Percentiles rank a stretch among this genome's conserved stretches.
Evolutionary conservation across 2,113 vertebrate genomes (phyloP).

Genomic region (Pogona vitticeps): DNA sequence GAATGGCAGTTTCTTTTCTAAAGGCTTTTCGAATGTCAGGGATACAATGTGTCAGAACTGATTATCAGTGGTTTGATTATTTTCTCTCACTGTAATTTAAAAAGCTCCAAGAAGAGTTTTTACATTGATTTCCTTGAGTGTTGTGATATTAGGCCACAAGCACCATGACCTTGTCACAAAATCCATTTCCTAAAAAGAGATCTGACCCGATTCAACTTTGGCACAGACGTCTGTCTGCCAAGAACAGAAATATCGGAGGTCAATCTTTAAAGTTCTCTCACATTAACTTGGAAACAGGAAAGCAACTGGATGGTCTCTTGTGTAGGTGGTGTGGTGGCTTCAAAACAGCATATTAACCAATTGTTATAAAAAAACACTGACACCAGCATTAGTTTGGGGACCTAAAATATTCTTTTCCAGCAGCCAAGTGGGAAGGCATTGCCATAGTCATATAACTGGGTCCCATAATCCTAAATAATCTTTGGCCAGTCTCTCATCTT

Average conservation of each 20-base stretch:
- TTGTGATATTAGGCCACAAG: conserved; percentile 21
- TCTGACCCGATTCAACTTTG: background rate
- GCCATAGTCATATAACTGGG: background rate
- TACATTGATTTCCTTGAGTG: conserved; percentile 28
- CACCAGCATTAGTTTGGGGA: rapidly evolving
- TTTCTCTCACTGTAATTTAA: background rate
- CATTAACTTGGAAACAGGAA: too few species aligned
- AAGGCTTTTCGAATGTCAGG: background rate
- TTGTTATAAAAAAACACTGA: background rate
- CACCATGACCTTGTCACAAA: background rate
- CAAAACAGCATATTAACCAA: background rate
- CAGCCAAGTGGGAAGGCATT: background rate
- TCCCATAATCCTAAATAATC: background rate
- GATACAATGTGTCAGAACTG: rapidly evolving
- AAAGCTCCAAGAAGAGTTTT: conserved; percentile 27
- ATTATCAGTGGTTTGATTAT: conserved; percentile 12
- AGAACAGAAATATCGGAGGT: rapidly evolving
- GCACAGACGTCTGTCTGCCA: background rate
- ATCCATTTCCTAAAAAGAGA: conserved; percentile 16
- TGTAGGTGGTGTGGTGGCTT: background rate
- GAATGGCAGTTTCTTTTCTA: background rate
- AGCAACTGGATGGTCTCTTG: background rate
- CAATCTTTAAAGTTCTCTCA: rapidly evolving
- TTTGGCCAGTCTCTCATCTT: background rate
- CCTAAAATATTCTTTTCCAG: background rate